Evolutionary conservation across 2,797 vertebrate genomes (phyloP).

Genomic region (Stomatorhinus walkeri): DNA sequence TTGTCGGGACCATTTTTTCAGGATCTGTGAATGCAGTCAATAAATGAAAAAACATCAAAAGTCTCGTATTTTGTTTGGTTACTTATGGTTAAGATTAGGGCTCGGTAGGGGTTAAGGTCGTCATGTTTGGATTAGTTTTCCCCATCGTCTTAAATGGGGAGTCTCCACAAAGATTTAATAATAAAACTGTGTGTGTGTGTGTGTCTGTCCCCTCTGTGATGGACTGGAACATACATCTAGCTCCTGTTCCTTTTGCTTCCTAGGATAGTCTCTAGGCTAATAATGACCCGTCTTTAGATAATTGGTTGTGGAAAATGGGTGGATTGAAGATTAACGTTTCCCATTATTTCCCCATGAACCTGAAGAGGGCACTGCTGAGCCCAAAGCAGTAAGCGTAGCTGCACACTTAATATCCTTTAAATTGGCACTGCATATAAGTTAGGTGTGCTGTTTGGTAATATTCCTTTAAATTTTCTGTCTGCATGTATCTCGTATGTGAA

Average conservation of each 20-base stretch:
- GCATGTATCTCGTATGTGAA: neutral
- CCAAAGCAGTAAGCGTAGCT: neutral
- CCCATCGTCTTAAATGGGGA: neutral
- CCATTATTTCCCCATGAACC: neutral
- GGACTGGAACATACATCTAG: neutral
- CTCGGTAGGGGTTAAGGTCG: neutral
- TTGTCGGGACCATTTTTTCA: neutral
- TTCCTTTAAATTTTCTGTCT: neutral
- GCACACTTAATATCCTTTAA: neutral
- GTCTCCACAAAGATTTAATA: neutral
- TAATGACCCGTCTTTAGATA: neutral
- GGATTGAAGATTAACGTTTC: neutral
- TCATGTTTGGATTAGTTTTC: neutral
- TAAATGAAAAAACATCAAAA: neutral
- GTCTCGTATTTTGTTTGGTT: neutral
- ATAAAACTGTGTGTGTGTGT: neutral
- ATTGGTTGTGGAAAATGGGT: neutral
- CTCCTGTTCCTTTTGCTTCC: neutral
- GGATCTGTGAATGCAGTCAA: neutral
- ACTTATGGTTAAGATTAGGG: neutral
- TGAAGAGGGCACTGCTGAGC: constrained; percentile 13
- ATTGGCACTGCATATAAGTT: neutral
- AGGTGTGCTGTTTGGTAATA: neutral
- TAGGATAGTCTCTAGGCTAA: neutral
- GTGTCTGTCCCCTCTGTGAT: neutral